Evolutionary conservation across 2,888 invertebrate species (phyloP).

Genomic region (Anthoptus insignis): DNA sequence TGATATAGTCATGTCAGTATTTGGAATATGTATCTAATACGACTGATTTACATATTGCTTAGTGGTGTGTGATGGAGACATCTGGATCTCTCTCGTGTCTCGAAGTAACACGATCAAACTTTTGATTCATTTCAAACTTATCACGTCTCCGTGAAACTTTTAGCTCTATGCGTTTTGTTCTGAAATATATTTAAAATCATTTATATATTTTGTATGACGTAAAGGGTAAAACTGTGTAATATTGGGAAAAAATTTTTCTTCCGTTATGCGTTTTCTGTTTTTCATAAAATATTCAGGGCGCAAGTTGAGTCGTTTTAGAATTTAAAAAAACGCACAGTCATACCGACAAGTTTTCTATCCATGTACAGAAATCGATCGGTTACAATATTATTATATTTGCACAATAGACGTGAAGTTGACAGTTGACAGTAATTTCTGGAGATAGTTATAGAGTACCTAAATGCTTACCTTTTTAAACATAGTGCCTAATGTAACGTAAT

Average conservation of each 20-base stretch:
- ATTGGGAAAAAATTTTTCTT: neutral
- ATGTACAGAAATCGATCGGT: too few species aligned
- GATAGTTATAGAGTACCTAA: too few species aligned
- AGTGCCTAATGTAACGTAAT: neutral
- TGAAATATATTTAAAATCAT: constrained; percentile 2
- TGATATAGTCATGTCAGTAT: constrained; percentile 16
- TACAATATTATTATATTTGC: too few species aligned
- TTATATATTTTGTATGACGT: neutral
- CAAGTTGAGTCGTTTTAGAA: too few species aligned
- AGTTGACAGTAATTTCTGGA: too few species aligned
- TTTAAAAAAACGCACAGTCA: too few species aligned
- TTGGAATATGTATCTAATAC: neutral
- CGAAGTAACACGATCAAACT: constrained; percentile 3
- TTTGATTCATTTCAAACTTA: constrained; percentile 29
- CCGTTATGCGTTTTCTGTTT: too few species aligned
- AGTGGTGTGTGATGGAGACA: constrained; percentile 1
- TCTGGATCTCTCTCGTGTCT: constrained; percentile 18
- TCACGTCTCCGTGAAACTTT: constrained; percentile 22
- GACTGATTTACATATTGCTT: too few species aligned
- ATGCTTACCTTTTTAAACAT: constrained; percentile 1
- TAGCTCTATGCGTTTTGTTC: constrained; percentile 7
- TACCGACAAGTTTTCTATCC: too few species aligned
- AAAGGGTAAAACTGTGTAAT: constrained; percentile 33
- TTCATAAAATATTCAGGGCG: too few species aligned
- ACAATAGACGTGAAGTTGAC: too few species aligned